Percentiles rank a stretch among this genome's conserved stretches.
Conservation (phyloP, 2,888 invertebrate species). For the Chaetogeoica ovagalla region DNA sequence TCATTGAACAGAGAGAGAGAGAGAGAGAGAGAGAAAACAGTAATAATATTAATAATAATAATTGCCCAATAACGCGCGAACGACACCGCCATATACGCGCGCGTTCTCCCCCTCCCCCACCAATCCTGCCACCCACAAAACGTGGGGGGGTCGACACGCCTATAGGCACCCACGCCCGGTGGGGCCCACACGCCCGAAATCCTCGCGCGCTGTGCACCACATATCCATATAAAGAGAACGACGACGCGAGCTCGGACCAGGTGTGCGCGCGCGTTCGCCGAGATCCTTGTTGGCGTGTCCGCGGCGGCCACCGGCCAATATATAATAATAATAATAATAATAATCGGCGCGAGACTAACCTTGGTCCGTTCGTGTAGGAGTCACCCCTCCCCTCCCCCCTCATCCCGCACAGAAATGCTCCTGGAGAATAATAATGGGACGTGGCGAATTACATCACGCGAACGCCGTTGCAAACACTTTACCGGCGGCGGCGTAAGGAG, state of each 20-base stretch:
- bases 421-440: neutral
- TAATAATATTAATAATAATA: neutral
- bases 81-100: neutral
- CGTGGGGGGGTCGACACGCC: slow-evolving; percentile 26
- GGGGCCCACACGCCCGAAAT: slow-evolving; percentile 43
- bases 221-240: slow-evolving; percentile 48
- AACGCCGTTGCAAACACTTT: neutral
- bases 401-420: neutral
- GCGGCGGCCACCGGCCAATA: neutral
- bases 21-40: slow-evolving; percentile 1
- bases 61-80: neutral
- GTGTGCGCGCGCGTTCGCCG: slow-evolving; percentile 22
- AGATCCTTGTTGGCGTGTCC: slow-evolving; percentile 42
- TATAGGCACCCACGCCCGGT: slow-evolving; percentile 10
- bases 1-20: slow-evolving; percentile 9
- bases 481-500: neutral
- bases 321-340: too few relatives aligned
- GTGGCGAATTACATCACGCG: slow-evolving; percentile 33
- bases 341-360: neutral
- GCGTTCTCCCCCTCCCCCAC: neutral
- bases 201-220: slow-evolving; percentile 43
- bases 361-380: slow-evolving; percentile 38
- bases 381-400: neutral
- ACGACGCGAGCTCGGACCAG: slow-evolving; percentile 18
- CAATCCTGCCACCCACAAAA: neutral